Evolutionary conservation across 2,113 vertebrate species (phyloP), one percentile per base, ranked within the genome.

Genomic region (Cynocephalus volans): DNA sequence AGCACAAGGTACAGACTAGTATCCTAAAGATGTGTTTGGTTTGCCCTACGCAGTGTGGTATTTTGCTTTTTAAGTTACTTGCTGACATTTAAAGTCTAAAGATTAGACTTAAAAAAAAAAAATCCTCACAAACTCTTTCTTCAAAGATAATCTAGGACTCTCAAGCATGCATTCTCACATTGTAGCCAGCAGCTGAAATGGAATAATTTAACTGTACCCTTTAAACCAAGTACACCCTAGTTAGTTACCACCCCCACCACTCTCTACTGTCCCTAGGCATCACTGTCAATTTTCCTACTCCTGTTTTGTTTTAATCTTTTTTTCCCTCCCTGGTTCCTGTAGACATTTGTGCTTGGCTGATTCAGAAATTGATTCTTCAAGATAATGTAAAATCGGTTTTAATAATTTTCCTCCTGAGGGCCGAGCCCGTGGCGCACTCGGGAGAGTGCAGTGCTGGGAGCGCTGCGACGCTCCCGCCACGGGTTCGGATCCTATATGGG

Each of bases 191-290:
- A 45, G 26, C n/a, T 8, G 33, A 90, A 77, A 41, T 31, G 0
- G 26, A 60, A 0, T 24, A 1, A 2, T 64, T 23, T 17, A 17
- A 3, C 36, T 31, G 0, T 24, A 12, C n/a, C 23, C 24, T 21
- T 33, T 41, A n/a, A 41, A 7, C 67, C 15, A 0, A 4, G 23
- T 3, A 0, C 12, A 12, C 6, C 12, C 69, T 17, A 28, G 17
- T 4, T 11, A 19, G 5, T 18, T 48, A 1, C 9, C 19, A 1
- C 4, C 8, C 8, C 24, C 8, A 3, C 69, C 15, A 1, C 36
- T 9, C 11, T 21, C 33, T 52, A n/a, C 21, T 12, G 33, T 33
- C 21, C 48, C 12, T 15, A 6, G 17, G 17, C 31, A 3, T 75
- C 82, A 26, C 28, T 26, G 3, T 8, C 4, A n/a, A 4, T 3